phyloP scores from a whole-genome alignment of 2,888 invertebrate genomes.

The Graphium colonna region DNA sequence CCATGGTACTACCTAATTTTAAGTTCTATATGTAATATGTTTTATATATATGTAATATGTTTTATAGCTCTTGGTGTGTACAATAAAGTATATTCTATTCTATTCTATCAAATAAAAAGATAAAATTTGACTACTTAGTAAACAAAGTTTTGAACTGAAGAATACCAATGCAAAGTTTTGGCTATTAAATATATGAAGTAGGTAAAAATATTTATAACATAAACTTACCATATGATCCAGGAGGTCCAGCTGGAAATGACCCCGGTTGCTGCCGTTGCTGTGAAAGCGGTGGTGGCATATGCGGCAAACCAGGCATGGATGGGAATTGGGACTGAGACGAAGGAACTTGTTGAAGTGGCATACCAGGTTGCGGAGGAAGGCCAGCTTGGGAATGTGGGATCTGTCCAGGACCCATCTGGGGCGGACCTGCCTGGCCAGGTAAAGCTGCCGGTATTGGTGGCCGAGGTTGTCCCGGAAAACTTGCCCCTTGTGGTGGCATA shows the following conservation, averaged over 20 bases:
- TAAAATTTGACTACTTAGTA: no score
- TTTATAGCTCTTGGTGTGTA: no score
- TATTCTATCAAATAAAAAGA: no score
- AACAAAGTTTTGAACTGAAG: no score
- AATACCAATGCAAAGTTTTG: no score
- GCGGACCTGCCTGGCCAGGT: conserved; percentile 9
- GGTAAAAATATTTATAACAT: not conserved
- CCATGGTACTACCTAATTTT: no score
- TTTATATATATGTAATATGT: no score
- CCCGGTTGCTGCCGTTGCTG: conserved; percentile 25
- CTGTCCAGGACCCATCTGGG: conserved; percentile 21
- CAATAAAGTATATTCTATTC: no score
- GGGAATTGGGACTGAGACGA: conserved; percentile 35
- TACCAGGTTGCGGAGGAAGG: conserved; percentile 32
- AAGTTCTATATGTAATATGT: no score
- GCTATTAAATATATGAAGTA: no score
- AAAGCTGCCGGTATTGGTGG: conserved; percentile 22
- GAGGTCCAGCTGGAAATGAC: conserved; percentile 21
- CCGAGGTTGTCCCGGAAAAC: conserved; percentile 33
- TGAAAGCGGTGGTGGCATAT: conserved; percentile 52
- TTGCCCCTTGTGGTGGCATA: conserved; percentile 25
- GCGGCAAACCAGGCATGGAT: conserved; percentile 52
- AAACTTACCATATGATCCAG: conserved; percentile 18
- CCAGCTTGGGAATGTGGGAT: conserved; percentile 27
- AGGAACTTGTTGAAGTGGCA: conserved; percentile 31